Base-by-base conservation (phyloP, 1,140 invertebrate genomes). In the Drosophila punjabiensis region DNA sequence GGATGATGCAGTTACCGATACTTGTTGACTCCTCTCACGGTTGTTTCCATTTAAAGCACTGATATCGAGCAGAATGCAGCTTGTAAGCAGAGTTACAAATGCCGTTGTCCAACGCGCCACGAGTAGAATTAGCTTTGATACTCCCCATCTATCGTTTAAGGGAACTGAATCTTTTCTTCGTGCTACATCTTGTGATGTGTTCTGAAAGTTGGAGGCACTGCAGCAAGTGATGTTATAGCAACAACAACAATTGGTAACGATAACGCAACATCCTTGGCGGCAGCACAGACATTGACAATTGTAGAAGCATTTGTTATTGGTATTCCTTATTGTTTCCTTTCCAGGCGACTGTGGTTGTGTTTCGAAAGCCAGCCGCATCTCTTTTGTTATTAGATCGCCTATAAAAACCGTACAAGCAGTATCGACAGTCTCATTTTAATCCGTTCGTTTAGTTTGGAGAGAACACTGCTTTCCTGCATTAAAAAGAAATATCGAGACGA, bases 261-360 rank as follows among this genome's bases (percentile, higher is more conserved):
- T 58, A 11, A 90, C 69, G 35, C 86, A 90, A 52, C 86, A 90
- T 71, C 86, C 86, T 20, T 90, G 82, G 1, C 76, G 82, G 41
- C 86, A 90, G 30, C 86, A 90, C 14, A 77, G 56, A 47, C 86
- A 90, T n/a, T 78, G 56, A 16, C 86, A 90, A 55, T 90, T 90
- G 45, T 86, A 90, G 41, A 73, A 82, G 53, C 86, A 90, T 50
- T 58, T 75, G 61, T 52, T 70, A 18, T 28, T 58, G 37, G 14
- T 39, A 5, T 14, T 39, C 52, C 52, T 53, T 58, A 58, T 28
- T 11, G 14, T n/a, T 39, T 45, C 33, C 24, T 30, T 79, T 11
- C 56, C 18, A 18, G 58, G 16, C 9, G 45, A 30, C 13, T 58
- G 35, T 28, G 59, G 33, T 18, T 47, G 33, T 14, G 55, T 9